Percentiles rank a stretch among this genome's conserved stretches.
These are phyloP conservation scores for Trachops cirrhosus DNA, from an alignment of 2,797 vertebrate genomes.

Conservation along the genomic window DNA sequence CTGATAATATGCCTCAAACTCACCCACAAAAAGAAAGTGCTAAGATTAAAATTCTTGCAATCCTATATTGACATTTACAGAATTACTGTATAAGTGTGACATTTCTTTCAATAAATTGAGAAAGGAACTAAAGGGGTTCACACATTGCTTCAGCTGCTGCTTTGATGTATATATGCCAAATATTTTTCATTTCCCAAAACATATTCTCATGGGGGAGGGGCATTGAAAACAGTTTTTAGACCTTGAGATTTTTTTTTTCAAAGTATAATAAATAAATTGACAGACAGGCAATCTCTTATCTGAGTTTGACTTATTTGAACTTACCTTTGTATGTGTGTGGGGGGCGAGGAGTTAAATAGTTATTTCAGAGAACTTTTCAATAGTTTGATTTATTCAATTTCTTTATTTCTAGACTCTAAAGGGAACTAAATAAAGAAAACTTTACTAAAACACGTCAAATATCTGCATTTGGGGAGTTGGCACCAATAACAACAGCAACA, in stretches of 20 bases:
- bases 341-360: background rate
- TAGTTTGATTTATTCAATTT: constrained; percentile 12
- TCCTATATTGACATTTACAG: background rate
- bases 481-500: background rate
- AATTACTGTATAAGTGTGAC: background rate
- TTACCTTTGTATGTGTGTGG: background rate
- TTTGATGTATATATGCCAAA: constrained; percentile 33
- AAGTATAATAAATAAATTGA: background rate
- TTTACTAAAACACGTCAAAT: background rate
- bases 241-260: background rate
- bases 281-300: background rate
- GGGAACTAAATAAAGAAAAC: background rate
- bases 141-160: background rate
- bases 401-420: background rate
- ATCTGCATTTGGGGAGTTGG: background rate
- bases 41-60: background rate
- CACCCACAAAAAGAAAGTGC: background rate
- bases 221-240: constrained; percentile 16
- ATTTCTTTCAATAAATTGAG: background rate
- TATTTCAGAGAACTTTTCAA: background rate
- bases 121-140: background rate
- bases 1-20: background rate
- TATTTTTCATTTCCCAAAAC: constrained; percentile 44
- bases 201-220: background rate
- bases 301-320: constrained; percentile 27